These are phyloP conservation scores for Melanostigma gelatinosum DNA, from an alignment of 2,113 vertebrate species.

Conservation along the genomic window DNA sequence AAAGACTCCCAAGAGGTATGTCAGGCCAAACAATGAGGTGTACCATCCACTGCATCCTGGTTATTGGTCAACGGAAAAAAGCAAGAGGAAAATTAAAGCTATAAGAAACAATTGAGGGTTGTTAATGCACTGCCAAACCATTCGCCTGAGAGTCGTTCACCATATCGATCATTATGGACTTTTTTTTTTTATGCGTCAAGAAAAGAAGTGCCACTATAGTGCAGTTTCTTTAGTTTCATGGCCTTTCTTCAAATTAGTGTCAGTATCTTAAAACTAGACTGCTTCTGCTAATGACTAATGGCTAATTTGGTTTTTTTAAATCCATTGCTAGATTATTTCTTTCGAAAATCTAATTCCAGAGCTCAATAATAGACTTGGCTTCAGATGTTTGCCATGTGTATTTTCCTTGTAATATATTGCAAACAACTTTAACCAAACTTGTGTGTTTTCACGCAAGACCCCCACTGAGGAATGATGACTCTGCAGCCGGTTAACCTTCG, in stretches of 20 bases:
- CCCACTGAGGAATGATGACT: background rate
- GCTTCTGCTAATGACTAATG: background rate
- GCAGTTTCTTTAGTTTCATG: background rate
- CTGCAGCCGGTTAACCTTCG: background rate
- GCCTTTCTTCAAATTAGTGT: slow-evolving; percentile 1
- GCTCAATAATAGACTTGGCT: background rate
- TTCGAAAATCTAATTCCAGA: background rate
- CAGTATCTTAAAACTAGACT: slow-evolving; percentile 3
- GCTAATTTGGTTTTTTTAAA: background rate
- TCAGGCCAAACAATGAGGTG: slow-evolving; percentile 29
- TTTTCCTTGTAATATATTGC: background rate
- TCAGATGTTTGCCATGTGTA: background rate
- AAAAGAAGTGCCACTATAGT: background rate
- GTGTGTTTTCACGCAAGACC: background rate
- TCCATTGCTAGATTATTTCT: background rate
- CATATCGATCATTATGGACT: background rate
- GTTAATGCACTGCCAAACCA: slow-evolving; percentile 19
- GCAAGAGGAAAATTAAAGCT: slow-evolving; percentile 17
- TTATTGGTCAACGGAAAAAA: slow-evolving; percentile 37
- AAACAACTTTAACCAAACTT: background rate
- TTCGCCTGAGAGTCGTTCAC: background rate
- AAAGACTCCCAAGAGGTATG: slow-evolving; percentile 17
- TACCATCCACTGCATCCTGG: background rate
- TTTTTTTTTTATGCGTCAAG: slow-evolving; percentile 14
- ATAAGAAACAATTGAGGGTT: slow-evolving; percentile 3